Evolutionary conservation across 2,113 vertebrate genomes (phyloP).

Genomic region (Peucedramus taeniatus): DNA sequence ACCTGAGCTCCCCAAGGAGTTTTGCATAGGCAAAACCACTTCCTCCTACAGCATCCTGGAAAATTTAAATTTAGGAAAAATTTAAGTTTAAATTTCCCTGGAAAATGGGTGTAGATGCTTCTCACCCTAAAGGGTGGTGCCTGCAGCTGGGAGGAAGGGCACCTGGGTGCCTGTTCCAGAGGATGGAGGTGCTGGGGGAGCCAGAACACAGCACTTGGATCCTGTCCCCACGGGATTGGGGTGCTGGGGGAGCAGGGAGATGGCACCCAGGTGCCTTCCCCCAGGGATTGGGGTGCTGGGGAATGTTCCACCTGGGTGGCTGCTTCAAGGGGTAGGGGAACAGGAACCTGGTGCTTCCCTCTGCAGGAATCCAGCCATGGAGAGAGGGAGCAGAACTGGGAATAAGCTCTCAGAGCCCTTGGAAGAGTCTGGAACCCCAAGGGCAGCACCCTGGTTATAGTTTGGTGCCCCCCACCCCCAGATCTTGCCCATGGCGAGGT

Average conservation of each 20-base stretch:
- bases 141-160: neutral
- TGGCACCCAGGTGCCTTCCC: neutral
- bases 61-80: neutral
- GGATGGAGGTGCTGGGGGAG: neutral
- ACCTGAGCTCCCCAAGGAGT: neutral
- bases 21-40: conserved; percentile 14
- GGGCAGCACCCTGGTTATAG: neutral
- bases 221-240: neutral
- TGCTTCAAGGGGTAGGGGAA: neutral
- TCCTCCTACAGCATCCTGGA: neutral
- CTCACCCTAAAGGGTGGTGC: neutral
- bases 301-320: neutral
- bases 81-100: neutral
- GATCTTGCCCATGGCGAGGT: accelerated
- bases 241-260: neutral
- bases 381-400: neutral
- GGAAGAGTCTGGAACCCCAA: neutral
- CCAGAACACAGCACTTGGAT: neutral
- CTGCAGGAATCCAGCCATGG: neutral
- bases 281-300: neutral
- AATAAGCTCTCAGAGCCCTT: neutral
- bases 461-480: neutral
- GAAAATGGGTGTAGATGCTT: neutral
- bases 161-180: no score
- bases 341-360: neutral